Conservation (phyloP, 35 echinoderm and acorn worm genomes). For the Ptychodera flava region DNA sequence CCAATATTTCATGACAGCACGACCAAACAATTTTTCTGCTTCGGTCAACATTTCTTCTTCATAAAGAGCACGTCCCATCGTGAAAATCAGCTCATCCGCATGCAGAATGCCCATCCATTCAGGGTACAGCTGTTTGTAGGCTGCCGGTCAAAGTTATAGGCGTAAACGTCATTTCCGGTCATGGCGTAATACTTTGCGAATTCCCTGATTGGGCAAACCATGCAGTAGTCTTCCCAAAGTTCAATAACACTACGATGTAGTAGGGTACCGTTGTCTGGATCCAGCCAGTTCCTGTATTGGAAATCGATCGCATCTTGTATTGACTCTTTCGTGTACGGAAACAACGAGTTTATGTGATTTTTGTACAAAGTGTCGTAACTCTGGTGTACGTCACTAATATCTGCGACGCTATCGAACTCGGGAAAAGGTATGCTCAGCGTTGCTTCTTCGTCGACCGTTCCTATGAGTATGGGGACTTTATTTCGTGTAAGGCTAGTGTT, state of each 20-base stretch:
- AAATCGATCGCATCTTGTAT: slow-evolving; percentile 61
- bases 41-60: slow-evolving; percentile 37
- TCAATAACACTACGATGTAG: slow-evolving; percentile 46
- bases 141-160: slow-evolving; percentile 64
- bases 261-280: slow-evolving; percentile 44
- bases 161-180: slow-evolving; percentile 44
- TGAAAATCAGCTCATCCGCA: slow-evolving; percentile 76
- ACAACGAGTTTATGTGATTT: no score
- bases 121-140: slow-evolving; percentile 55
- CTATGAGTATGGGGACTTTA: not conserved
- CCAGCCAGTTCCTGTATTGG: slow-evolving; percentile 92
- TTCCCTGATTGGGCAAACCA: slow-evolving; percentile 52
- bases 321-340: not conserved
- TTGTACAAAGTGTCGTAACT: no score
- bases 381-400: no score
- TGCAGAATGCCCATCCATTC: slow-evolving; percentile 96
- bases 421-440: not conserved
- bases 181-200: slow-evolving; percentile 47
- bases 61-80: slow-evolving; percentile 67
- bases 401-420: no score
- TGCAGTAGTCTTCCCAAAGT: slow-evolving; percentile 42
- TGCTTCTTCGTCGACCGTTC: not conserved
- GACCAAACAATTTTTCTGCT: slow-evolving; percentile 45
- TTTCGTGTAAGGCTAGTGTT: not conserved
- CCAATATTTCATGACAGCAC: slow-evolving; percentile 81